A percentile compares a stretch with the other conserved stretches of the same genome.
Evolutionary conservation across 2,888 invertebrate species (phyloP).

Genomic region (Lymantria dispar): DNA sequence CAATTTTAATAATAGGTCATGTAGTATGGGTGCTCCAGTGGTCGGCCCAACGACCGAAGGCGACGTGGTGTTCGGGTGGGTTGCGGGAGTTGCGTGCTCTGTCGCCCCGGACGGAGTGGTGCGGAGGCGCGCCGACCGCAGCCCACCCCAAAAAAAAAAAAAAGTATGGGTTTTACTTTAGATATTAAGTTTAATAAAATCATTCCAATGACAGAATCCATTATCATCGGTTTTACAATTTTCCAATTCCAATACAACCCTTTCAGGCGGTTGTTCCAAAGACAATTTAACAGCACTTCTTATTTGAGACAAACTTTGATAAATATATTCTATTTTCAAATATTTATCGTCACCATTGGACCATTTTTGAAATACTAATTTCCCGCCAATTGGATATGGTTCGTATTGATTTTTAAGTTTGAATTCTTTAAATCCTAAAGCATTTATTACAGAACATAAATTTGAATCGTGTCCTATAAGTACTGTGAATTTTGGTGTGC

Average conservation of each 20-base stretch:
- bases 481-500: constrained; percentile 41
- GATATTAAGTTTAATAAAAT: constrained; percentile 20
- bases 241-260: constrained; percentile 41
- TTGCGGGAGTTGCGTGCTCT: too few relatives aligned
- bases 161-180: too few relatives aligned
- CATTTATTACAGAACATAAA: constrained; percentile 44
- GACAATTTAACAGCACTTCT: constrained; percentile 40
- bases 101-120: too few relatives aligned
- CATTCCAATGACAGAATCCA: constrained; percentile 55
- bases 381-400: constrained; percentile 61
- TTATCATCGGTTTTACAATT: constrained; percentile 38
- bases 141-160: too few relatives aligned
- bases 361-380: constrained; percentile 67
- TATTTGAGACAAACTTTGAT: constrained; percentile 49
- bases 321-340: constrained; percentile 59
- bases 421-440: constrained; percentile 48
- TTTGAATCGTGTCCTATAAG: constrained; percentile 68
- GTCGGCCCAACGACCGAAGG: too few relatives aligned
- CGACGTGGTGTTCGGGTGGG: too few relatives aligned
- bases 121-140: too few relatives aligned
- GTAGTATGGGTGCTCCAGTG: too few relatives aligned
- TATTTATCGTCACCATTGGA: constrained; percentile 36
- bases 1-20: too few relatives aligned
- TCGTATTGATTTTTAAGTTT: constrained; percentile 51
- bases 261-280: constrained; percentile 43